Evolutionary conservation across 2,888 invertebrate species (phyloP).

Genomic region (Tribolium freemani): DNA sequence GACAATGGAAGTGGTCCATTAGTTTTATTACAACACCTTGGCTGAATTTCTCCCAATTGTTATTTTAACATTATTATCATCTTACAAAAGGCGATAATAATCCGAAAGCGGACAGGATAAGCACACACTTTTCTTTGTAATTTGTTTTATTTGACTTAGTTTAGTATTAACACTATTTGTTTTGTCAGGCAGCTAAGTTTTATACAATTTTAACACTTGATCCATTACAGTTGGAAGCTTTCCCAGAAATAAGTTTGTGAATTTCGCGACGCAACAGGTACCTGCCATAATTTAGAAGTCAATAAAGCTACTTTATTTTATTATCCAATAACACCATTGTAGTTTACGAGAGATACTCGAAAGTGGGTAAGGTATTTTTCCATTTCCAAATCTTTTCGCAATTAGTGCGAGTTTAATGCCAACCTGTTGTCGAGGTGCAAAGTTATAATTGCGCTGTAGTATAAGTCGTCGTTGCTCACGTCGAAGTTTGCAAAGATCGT

Average conservation of each 20-base stretch:
- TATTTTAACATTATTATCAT: neutral
- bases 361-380: neutral
- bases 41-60: slow-evolving; percentile 3
- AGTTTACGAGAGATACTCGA: neutral
- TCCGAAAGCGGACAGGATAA: neutral
- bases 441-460: slow-evolving; percentile 35
- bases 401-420: slow-evolving; percentile 15
- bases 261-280: slow-evolving; percentile 7
- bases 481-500: slow-evolving; percentile 57
- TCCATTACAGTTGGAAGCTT: neutral
- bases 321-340: neutral
- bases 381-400: neutral
- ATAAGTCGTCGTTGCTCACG: slow-evolving; percentile 38
- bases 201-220: neutral
- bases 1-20: slow-evolving; percentile 15
- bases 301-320: slow-evolving; percentile 12
- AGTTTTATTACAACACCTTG: slow-evolving; percentile 7
- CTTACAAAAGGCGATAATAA: neutral
- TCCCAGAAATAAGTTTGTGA: neutral
- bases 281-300: slow-evolving; percentile 6
- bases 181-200: neutral
- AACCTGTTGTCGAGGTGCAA: slow-evolving; percentile 35
- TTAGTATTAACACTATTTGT: neutral
- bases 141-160: neutral
- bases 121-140: neutral